Evolutionary conservation across 2,113 vertebrate genomes (phyloP), one percentile per base, ranked within the genome.

Genomic region (Oncorhynchus nerka): DNA sequence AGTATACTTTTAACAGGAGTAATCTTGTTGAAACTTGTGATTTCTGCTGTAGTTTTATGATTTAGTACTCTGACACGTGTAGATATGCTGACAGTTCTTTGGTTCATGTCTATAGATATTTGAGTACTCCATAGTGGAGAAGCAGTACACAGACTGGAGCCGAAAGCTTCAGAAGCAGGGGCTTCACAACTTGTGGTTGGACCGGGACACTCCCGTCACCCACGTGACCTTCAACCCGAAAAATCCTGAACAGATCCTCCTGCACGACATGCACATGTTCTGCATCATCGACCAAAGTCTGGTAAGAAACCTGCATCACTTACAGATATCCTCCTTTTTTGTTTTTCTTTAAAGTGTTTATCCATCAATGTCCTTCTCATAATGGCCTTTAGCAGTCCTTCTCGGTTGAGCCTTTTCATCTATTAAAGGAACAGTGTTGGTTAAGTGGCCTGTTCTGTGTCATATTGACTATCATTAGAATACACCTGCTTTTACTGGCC

Each of bases 181-280:
- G 0, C 93, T 99, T 72, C 97, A 97, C 88, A 45, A 45, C 2
- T n/a, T 82, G 66, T 99, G 98, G 97, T 65, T 95, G 71, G 87
- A 96, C 79, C 90, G 97, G 20, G 96, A 98, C 89, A 94, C 96
- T 0, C 96, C 96, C 12, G 87, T 99, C 88, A 97, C 94, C 0
- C 93, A 95, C 59, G 89, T 98, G 81, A 64, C 93, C 84, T 99
- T 98, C 89, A 94, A 93, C 81, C 93, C 94, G n/a, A 87, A 81
- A 71, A 94, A 94, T 70, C 88, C 94, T 0, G 82, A 90, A 0
- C 94, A 98, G 81, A 91, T 99, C 81, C 76, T 99, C 13, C 90
- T 99, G n/a, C 95, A 98, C 0, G 98, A 98, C 79, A 48, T 59
- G 11, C 95, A 95, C 91, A 95, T 98, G 96, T 94, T 99, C 91